A percentile compares a stretch with the other conserved stretches of the same genome.
Evolutionary conservation across 2,113 vertebrate genomes (phyloP).

Genomic region (Peucedramus taeniatus): DNA sequence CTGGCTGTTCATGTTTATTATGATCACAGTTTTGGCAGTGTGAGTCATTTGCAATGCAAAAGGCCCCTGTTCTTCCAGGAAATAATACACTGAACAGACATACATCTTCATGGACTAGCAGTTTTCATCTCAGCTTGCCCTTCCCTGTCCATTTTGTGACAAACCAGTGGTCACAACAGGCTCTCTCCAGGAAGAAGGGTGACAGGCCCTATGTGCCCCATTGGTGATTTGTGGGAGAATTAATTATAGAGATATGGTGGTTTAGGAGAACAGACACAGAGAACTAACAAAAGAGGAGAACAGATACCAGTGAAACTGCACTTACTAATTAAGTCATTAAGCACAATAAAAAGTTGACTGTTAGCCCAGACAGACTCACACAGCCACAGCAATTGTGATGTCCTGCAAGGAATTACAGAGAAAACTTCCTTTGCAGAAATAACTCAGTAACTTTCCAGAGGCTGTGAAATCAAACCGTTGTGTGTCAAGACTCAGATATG

Average conservation of each 20-base stretch:
- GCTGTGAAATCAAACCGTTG: not conserved
- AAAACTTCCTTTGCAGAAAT: not conserved
- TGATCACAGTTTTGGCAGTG: not conserved
- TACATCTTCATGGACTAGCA: rapidly evolving
- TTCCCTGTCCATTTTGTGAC: not conserved
- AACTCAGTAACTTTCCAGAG: not conserved
- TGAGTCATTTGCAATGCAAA: not conserved
- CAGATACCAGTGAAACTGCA: not conserved
- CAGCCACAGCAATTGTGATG: not conserved
- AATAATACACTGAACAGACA: not conserved
- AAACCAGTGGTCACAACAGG: not conserved
- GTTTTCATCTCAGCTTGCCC: not conserved
- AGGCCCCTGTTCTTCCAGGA: not conserved
- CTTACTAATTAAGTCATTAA: not conserved
- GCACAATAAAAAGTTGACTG: not conserved
- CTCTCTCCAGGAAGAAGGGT: not conserved
- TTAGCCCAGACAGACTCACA: not conserved
- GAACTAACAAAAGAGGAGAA: not conserved
- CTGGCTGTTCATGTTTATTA: not conserved
- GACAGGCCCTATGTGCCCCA: not conserved
- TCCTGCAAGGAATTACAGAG: not conserved
- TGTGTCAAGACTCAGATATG: not conserved
- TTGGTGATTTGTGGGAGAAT: not conserved
- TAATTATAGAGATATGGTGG: not conserved
- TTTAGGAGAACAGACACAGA: not conserved